A percentile compares a stretch with the other conserved stretches of the same genome.
Conservation (phyloP, 2,888 invertebrate species). For the Diaperis boleti region DNA sequence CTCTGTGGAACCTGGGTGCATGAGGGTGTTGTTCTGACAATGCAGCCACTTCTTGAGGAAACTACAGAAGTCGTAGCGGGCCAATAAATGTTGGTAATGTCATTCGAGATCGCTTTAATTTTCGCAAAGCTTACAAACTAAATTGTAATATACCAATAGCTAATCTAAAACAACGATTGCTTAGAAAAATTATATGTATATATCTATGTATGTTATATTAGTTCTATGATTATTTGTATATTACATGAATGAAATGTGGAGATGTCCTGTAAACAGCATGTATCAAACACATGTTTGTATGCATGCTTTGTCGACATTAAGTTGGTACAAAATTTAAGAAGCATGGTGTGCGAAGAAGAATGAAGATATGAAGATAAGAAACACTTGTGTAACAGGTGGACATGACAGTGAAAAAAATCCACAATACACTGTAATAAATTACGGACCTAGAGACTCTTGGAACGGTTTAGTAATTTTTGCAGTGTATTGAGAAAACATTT, state of each 20-base stretch:
- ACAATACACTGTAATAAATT: slow-evolving; percentile 39
- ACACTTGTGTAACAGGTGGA: too few relatives aligned
- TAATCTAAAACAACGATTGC: slow-evolving; percentile 68
- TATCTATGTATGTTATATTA: slow-evolving; percentile 58
- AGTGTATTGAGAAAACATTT: slow-evolving; percentile 48
- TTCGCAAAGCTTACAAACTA: slow-evolving; percentile 67
- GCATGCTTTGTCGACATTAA: too few relatives aligned
- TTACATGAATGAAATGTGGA: slow-evolving; percentile 62
- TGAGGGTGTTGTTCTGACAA: too few relatives aligned
- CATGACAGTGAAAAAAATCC: slow-evolving; percentile 17
- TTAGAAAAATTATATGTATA: slow-evolving; percentile 68
- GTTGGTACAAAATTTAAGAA: too few relatives aligned
- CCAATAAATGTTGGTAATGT: slow-evolving; percentile 58
- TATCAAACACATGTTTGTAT: slow-evolving; percentile 54
- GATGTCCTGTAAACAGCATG: slow-evolving; percentile 61
- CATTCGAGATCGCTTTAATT: slow-evolving; percentile 66
- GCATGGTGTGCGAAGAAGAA: too few relatives aligned
- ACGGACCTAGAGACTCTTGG: slow-evolving; percentile 22
- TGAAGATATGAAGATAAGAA: neutral
- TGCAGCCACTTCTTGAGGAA: too few relatives aligned
- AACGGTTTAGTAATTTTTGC: slow-evolving; percentile 47
- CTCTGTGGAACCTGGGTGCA: too few relatives aligned
- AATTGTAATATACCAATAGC: slow-evolving; percentile 65
- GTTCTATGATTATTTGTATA: slow-evolving; percentile 65
- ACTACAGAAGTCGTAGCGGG: too few relatives aligned